Evolutionary conservation across 2,797 vertebrate species (phyloP).

Genomic region (Halcyon leucocephala): DNA sequence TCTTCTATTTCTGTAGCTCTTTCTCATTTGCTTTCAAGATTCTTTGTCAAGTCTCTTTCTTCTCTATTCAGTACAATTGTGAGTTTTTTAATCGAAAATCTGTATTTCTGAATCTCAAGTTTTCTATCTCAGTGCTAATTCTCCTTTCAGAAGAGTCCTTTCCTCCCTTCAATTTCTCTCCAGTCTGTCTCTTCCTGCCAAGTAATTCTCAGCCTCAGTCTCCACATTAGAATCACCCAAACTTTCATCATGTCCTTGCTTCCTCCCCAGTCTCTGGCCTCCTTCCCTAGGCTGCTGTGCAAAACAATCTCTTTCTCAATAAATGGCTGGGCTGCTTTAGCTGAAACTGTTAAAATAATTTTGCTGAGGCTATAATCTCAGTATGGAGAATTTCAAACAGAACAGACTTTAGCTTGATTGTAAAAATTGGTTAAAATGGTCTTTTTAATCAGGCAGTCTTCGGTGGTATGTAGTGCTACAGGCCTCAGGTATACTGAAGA

Average conservation of each 20-base stretch:
- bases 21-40: background rate
- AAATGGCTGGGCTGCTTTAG: background rate
- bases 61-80: background rate
- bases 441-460: background rate
- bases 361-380: background rate
- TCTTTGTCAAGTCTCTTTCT: background rate
- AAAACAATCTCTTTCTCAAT: background rate
- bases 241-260: background rate
- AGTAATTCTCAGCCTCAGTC: background rate
- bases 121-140: background rate
- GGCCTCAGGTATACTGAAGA: background rate
- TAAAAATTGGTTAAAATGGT: background rate
- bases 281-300: background rate
- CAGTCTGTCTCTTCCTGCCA: background rate
- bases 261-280: background rate
- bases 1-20: background rate
- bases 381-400: background rate
- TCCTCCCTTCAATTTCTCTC: background rate
- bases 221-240: background rate
- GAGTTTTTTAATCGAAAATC: background rate
- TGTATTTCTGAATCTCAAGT: background rate
- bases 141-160: background rate
- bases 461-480: background rate
- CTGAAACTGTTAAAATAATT: background rate
- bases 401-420: background rate